Evolutionary conservation across 1,140 invertebrate genomes (phyloP), one percentile per base, ranked within the genome.

Genomic region (Cotesia typhae): DNA sequence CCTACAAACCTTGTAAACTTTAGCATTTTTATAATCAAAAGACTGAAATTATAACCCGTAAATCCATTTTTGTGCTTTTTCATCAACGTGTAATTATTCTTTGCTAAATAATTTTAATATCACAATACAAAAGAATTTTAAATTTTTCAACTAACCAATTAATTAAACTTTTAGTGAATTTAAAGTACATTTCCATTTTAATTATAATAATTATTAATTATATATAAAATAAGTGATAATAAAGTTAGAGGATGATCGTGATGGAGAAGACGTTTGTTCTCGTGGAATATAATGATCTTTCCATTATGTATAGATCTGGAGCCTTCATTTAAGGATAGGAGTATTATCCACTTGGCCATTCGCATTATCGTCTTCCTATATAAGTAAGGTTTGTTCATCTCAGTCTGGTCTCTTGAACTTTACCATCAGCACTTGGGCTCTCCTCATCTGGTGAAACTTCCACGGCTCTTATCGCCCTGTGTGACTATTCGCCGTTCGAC

Each of bases 221-320:
- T 59, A 20, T 59, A 28, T 59, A 59, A 36, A 28, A 6, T 65
- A 41, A 37, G 41, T 65, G 41, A 65, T 51, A 51, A 65, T 51
- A 51, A n/a, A 65, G 63, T 12, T 7, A 20, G 41, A 38, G 14
- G 5, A 51, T 41, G 41, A 65, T 17, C 20, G 14, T 14, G 57
- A 59, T 20, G 65, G 74, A 53, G 75, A 63, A 78, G 79, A 83
- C 82, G 28, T 84, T 84, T 84, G 81, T 84, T 84, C 64, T 72
- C 83, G 78, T 74, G 10, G 80, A 81, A 85, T 83, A 84, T 85
- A 85, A 84, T 85, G 83, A 85, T 85, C 84, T 84, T 84, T 80
- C 82, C 82, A 84, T 85, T 85, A 84, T 84, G 10, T 47, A 78
- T 80, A 28, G 28, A 77, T 77, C 77, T 75, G 78, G 76, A 74